Percentiles rank a stretch among this genome's conserved stretches.
Evolutionary conservation across 2,797 vertebrate species (phyloP).

Genomic region (Natrix natrix): DNA sequence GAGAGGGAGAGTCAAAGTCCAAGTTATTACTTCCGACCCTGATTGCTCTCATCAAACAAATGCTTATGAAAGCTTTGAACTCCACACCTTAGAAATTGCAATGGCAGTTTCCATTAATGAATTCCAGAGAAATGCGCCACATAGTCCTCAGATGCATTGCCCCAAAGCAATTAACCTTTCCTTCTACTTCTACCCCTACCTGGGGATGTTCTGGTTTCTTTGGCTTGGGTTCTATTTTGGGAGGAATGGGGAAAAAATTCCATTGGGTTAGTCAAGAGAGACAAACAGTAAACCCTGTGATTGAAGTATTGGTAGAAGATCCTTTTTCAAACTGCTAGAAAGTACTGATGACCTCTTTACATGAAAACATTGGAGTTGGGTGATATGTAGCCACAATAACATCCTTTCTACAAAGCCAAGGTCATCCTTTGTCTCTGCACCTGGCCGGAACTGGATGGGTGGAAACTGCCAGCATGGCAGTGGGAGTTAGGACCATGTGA

Average conservation of each 20-base stretch:
- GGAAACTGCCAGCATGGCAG: no score
- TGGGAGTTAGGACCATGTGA: no score
- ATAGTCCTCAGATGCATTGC: constrained; percentile 8
- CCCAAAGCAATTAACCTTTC: background rate
- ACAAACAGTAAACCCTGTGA: background rate
- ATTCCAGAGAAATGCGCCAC: rapidly evolving
- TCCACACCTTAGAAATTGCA: background rate
- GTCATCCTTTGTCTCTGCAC: no score
- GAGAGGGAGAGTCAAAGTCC: background rate
- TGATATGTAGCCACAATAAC: no score
- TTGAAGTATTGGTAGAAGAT: background rate
- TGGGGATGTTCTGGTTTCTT: background rate
- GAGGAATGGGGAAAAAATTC: background rate
- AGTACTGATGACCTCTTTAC: background rate
- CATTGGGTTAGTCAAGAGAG: background rate
- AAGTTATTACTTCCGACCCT: background rate
- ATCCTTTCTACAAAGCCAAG: no score
- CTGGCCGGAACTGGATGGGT: no score
- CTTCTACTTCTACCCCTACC: background rate
- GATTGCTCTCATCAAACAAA: constrained; percentile 38
- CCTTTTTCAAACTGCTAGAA: background rate
- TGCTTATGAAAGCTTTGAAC: constrained; percentile 34
- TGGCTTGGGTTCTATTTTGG: background rate
- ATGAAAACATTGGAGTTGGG: background rate
- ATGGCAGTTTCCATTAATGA: constrained; percentile 8